phyloP scores from a whole-genome alignment of 2,797 vertebrate genomes.

The Smutsia gigantea region DNA sequence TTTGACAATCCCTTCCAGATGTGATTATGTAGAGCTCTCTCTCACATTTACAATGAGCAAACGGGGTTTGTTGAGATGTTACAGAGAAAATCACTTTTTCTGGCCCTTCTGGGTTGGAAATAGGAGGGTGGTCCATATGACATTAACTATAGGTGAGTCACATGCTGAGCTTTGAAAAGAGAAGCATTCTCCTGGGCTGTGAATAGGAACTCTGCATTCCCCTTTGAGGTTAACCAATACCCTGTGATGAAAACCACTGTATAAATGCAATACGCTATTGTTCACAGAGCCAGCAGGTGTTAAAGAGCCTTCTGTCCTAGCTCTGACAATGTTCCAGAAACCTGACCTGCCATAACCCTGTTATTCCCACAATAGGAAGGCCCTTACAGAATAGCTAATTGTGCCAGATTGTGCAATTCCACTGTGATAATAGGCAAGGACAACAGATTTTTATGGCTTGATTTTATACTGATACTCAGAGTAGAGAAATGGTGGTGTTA shows the following conservation, averaged over 20 bases:
- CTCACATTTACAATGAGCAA: conserved; percentile 2
- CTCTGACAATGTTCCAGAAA: conserved; percentile 71
- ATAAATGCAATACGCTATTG: conserved; percentile 55
- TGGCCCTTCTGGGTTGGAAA: conserved; percentile 39
- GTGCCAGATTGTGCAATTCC: conserved; percentile 11
- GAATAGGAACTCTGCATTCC: conserved; percentile 6
- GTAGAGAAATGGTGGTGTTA: not conserved
- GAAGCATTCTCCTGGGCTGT: conserved; percentile 29
- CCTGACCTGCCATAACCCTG: conserved; percentile 22
- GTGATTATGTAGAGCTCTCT: not conserved
- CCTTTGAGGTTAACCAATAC: conserved; percentile 46
- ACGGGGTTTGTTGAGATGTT: not conserved
- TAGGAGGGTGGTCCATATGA: conserved; percentile 57
- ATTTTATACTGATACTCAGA: conserved; percentile 21
- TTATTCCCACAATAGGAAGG: conserved; percentile 46
- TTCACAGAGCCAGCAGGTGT: conserved; percentile 54
- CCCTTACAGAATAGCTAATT: conserved; percentile 44
- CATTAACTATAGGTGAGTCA: conserved; percentile 49
- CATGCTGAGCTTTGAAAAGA: conserved; percentile 64
- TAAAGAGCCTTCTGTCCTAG: conserved; percentile 21
- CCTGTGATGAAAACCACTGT: conserved; percentile 61
- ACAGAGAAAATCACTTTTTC: conserved; percentile 60
- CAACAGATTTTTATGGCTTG: conserved; percentile 38
- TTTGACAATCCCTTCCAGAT: conserved; percentile 55
- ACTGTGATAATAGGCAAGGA: not conserved